phyloP scores from a whole-genome alignment of 2,113 vertebrate genomes.

The Archilochus colubris region DNA sequence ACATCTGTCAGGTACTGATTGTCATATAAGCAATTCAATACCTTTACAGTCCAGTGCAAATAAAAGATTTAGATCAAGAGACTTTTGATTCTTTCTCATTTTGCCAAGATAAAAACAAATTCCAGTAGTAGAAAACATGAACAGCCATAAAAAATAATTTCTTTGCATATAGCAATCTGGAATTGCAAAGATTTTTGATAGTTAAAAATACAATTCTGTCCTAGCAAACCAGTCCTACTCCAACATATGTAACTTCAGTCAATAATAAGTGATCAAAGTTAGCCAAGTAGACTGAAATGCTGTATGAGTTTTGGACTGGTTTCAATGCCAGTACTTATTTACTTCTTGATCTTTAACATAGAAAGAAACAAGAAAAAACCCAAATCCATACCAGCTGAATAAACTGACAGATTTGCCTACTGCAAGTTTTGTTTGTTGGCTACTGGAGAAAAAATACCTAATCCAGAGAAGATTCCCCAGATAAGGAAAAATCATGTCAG shows the following conservation, averaged over 20 bases:
- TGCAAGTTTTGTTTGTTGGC: background rate
- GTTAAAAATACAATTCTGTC: background rate
- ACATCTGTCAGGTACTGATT: constrained; percentile 26
- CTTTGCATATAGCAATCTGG: background rate
- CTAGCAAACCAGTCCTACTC: background rate
- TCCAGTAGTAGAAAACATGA: background rate
- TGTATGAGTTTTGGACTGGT: background rate
- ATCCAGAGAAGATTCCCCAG: background rate
- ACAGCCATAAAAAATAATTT: background rate
- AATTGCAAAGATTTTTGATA: background rate
- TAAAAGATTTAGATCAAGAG: constrained; percentile 58
- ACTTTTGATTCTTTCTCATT: constrained; percentile 24
- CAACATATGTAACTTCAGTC: background rate
- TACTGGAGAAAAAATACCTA: background rate
- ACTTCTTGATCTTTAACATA: background rate
- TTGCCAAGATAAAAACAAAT: background rate
- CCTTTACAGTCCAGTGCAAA: constrained; percentile 45
- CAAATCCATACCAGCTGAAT: background rate
- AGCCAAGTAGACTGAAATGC: background rate
- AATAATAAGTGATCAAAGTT: constrained; percentile 73
- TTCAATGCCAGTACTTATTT: background rate
- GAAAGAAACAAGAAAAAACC: background rate
- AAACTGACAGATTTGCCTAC: background rate
- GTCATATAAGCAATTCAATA: constrained; percentile 31
- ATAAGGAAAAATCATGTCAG: background rate